A percentile compares a stretch with the other conserved stretches of the same genome.
phyloP scores from a whole-genome alignment of 2,797 vertebrate species.

The Rhyacichthys aspro region DNA sequence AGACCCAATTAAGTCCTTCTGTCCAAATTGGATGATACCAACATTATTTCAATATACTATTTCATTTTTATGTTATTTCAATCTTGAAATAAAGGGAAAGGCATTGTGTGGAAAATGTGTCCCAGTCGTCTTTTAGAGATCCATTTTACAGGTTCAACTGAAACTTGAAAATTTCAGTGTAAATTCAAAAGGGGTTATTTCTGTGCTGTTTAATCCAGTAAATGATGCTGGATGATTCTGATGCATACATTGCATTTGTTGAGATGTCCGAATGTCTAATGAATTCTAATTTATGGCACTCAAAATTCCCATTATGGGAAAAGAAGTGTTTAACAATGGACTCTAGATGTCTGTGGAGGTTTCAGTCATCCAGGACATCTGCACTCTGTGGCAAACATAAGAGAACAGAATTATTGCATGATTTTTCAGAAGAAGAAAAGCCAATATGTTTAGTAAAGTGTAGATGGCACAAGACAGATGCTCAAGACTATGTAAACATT shows the following conservation, averaged over 20 bases:
- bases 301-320: constrained; percentile 1
- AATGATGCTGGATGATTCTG: too few species aligned
- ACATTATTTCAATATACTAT: background rate
- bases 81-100: background rate
- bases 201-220: too few species aligned
- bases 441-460: too few species aligned
- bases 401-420: too few species aligned
- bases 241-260: constrained; percentile 4
- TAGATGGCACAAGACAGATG: too few species aligned
- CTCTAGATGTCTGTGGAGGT: too few species aligned
- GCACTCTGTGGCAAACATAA: too few species aligned
- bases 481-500: too few species aligned
- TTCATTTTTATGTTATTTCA: background rate
- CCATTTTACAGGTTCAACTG: background rate
- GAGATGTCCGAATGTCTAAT: background rate
- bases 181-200: background rate
- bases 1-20: background rate
- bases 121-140: background rate
- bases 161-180: background rate
- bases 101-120: background rate
- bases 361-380: too few species aligned
- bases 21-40: background rate
- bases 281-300: constrained; percentile 3
- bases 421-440: too few species aligned
- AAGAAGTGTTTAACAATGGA: background rate